Evolutionary conservation across 1,140 invertebrate species (phyloP), one percentile per base, ranked within the genome.

Genomic region (Sinonovacula constricta): DNA sequence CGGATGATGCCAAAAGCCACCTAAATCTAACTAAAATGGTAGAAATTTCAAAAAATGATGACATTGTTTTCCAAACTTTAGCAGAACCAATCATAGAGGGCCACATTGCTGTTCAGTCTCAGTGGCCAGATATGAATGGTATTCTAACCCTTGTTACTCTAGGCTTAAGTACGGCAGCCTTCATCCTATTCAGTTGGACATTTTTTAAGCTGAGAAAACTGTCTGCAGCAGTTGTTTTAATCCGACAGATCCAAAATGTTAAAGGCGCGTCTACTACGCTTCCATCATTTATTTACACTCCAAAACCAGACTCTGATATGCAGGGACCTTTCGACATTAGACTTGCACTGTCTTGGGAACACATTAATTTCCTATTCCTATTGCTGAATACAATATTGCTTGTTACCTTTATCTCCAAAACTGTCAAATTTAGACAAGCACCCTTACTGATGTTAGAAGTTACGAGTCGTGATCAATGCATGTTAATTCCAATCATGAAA

Each of bases 21-120:
- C 45, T 70, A 24, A 70, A 59, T 59, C 22, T 70, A 22, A 56
- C 53, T 4, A 56, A 39, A 39, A 70, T 70, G 67, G 67, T 59
- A 22, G 54, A 36, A 22, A 45, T 56, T 33, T 51, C 54, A 5
- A 70, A 70, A 59, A 57, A 70, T 26, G 67, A 70, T 57, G 18
- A 28, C 18, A 18, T 36, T n/a, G n/a, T n/a, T n/a, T n/a, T n/a
- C n/a, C n/a, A n/a, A n/a, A n/a, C n/a, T n/a, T n/a, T n/a, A n/a
- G n/a, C n/a, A n/a, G n/a, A n/a, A n/a, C n/a, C n/a, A n/a, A n/a
- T n/a, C n/a, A n/a, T n/a, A n/a, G n/a, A n/a, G n/a, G n/a, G n/a
- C n/a, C n/a, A n/a, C n/a, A n/a, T n/a, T n/a, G n/a, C n/a, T n/a
- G n/a, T n/a, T n/a, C n/a, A n/a, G n/a, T n/a, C n/a, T n/a, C n/a